These are phyloP conservation scores for Lepus americanus DNA, from an alignment of 2,113 vertebrate species.

Conservation along the genomic window DNA sequence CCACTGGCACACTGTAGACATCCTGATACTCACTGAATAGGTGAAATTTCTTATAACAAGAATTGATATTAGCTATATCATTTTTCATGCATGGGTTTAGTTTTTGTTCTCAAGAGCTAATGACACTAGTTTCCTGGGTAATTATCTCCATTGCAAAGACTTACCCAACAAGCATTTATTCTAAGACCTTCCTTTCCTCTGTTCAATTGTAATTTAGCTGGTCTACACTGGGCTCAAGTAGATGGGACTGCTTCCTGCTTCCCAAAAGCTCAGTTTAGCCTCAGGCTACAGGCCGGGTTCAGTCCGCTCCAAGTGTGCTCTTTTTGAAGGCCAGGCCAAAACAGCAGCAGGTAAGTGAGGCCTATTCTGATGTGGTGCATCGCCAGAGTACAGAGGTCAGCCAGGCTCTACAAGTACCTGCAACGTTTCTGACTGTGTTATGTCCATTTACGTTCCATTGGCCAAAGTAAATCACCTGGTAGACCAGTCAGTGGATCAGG, in stretches of 20 bases:
- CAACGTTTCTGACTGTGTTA: rapidly evolving
- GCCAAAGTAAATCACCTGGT: background rate
- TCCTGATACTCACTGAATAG: background rate
- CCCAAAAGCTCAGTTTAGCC: background rate
- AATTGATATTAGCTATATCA: rapidly evolving
- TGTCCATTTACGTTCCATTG: background rate
- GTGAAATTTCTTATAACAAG: background rate
- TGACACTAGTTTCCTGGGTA: rapidly evolving
- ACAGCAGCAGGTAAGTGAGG: too few species aligned
- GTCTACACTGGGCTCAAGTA: background rate
- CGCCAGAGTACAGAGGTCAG: background rate
- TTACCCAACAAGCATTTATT: rapidly evolving
- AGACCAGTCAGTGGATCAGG: background rate
- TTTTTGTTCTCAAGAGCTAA: background rate
- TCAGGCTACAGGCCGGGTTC: background rate
- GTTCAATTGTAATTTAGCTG: too few species aligned
- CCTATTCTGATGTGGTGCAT: rapidly evolving
- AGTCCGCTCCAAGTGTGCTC: background rate
- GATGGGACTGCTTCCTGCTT: background rate
- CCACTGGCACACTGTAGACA: rapidly evolving
- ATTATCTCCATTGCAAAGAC: too few species aligned
- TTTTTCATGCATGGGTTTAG: rapidly evolving
- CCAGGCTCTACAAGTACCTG: rapidly evolving
- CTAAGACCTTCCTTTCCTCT: background rate
- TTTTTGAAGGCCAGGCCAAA: background rate